A percentile compares a stretch with the other conserved stretches of the same genome.
These are phyloP conservation scores for Thereuonema tuberculata DNA, from an alignment of 1,140 invertebrate genomes.

Conservation along the genomic window DNA sequence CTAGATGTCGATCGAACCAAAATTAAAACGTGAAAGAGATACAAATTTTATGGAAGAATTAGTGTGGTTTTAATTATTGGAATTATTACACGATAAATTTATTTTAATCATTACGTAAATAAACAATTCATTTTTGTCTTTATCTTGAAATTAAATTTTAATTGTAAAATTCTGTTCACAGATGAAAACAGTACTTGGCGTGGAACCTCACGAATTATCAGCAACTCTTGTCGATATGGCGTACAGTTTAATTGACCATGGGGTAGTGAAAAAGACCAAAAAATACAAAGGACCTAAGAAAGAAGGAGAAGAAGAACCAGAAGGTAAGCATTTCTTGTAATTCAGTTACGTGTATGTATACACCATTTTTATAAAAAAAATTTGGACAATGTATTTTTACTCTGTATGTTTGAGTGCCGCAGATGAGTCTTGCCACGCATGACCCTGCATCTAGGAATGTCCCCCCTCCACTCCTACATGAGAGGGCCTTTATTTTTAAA, in stretches of 20 bases:
- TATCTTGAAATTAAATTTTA: too few relatives aligned
- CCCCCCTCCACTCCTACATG: too few relatives aligned
- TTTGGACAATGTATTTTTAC: background rate
- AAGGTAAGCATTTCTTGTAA: background rate
- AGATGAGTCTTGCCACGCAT: background rate
- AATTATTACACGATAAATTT: too few relatives aligned
- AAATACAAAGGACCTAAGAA: constrained; percentile 27
- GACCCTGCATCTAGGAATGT: background rate
- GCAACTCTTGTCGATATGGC: constrained; percentile 37
- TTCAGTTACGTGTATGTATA: too few relatives aligned
- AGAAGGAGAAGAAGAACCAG: constrained; percentile 18
- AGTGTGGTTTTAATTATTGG: too few relatives aligned
- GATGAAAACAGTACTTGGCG: constrained; percentile 22
- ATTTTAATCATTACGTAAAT: too few relatives aligned
- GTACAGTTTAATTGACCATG: constrained; percentile 35
- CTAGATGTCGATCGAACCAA: too few relatives aligned
- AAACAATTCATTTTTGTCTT: too few relatives aligned
- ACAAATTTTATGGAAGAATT: too few relatives aligned
- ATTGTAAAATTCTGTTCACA: too few relatives aligned
- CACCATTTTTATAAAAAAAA: background rate
- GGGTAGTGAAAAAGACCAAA: constrained; percentile 34
- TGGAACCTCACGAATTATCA: constrained; percentile 24
- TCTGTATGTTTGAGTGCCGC: background rate
- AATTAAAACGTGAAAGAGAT: too few relatives aligned
- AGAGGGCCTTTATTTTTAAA: too few relatives aligned